Base-by-base conservation (phyloP, 2,797 vertebrate genomes). In the Mormyrus hasselquistii region DNA sequence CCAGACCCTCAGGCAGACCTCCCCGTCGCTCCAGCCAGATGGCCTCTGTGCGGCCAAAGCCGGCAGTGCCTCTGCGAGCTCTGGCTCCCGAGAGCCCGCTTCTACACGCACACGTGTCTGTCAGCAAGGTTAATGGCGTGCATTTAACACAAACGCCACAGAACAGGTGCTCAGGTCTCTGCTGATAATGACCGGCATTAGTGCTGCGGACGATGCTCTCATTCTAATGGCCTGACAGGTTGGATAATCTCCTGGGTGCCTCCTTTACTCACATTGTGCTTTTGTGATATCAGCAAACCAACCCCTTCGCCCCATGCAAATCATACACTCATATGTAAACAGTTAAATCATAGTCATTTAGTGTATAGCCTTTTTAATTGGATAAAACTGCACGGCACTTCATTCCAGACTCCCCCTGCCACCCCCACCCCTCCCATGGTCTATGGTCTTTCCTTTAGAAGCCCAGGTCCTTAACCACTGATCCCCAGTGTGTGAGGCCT, bases 61-160 rank as follows among this genome's bases (percentile, higher is more conserved):
- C 50, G 38, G 6, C 34, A 10, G 65, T 12, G 41, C 84, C 83
- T 55, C 82, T 79, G 82, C 3, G 50, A 53, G 49, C 49, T 22
- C 79, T 25, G 84, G 22, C 50, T 57, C 88, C 83, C 19, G n/a
- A 34, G 88, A 41, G 25, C 53, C 55, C 47, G 19, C 44, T 62
- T 76, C 76, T 41, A n/a, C 38, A 82, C 19, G 19, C 0, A 8
- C 41, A 82, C 41, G 76, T 49, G 59, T 44, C 89, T 88, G 79
- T 90, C 47, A 41, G 87, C 79, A 62, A 90, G 89, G 89, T 90
- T 90, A 90, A 90, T 88, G 79, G 89, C 59, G 62, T 44, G 87
- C 65, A 47, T 90, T 90, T 88, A 88, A 90, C 89, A 88, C 38
- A 73, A 69, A 88, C 52, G 38, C 55, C 55, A 19, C 83, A 65